A percentile compares a stretch with the other conserved stretches of the same genome.
Conservation (phyloP, 1,140 invertebrate genomes). For the Ganaspis sp. region DNA sequence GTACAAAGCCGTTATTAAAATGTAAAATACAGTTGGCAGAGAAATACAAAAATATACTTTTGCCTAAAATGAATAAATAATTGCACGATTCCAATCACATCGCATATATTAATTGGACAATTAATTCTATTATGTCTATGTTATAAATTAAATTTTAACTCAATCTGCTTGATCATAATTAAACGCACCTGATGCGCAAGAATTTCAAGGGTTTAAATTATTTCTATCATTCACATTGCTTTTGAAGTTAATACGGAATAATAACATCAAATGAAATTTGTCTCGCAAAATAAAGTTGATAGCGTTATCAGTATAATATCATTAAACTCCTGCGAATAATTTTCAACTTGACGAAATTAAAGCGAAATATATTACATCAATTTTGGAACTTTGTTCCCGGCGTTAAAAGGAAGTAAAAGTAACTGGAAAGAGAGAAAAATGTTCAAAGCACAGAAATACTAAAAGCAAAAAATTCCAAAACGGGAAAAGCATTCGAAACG, state of each 20-base stretch:
- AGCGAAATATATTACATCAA: too few species aligned
- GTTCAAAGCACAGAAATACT: too few species aligned
- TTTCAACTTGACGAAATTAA: too few species aligned
- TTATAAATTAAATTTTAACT: neutral
- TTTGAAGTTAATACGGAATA: neutral
- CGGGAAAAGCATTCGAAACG: too few species aligned
- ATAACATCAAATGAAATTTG: neutral
- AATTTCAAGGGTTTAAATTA: neutral
- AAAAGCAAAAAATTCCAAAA: too few species aligned
- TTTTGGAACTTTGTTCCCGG: too few species aligned
- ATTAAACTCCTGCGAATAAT: too few species aligned
- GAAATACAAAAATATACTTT: neutral
- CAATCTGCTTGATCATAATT: neutral
- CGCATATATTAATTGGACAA: neutral
- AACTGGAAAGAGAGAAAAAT: too few species aligned
- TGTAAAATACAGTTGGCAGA: too few species aligned
- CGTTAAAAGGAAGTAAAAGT: too few species aligned
- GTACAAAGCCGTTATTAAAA: too few species aligned
- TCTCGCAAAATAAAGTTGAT: neutral
- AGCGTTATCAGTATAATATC: neutral
- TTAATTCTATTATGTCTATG: neutral
- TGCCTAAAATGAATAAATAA: neutral
- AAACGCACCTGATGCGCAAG: neutral
- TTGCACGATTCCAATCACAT: neutral
- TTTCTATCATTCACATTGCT: neutral